Conservation (phyloP, 2,113 vertebrate genomes). For the Phrynosoma blainvillii region DNA sequence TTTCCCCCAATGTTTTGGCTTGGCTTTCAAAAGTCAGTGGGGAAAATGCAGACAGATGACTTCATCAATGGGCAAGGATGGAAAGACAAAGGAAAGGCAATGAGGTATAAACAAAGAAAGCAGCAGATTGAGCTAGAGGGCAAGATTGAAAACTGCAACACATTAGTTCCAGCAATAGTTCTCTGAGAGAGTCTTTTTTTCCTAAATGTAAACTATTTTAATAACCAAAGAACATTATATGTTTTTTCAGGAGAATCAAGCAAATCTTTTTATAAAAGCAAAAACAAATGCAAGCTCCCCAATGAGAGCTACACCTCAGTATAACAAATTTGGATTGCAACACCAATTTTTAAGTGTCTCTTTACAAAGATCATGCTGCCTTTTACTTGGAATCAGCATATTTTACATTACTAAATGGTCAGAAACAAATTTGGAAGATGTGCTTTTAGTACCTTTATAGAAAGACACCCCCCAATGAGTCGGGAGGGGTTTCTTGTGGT, state of each 20-base stretch:
- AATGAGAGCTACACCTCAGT: background rate
- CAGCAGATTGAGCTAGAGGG: slow-evolving; percentile 25
- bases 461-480: no score
- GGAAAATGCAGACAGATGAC: slow-evolving; percentile 33
- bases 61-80: slow-evolving; percentile 37
- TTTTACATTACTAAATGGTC: slow-evolving; percentile 17
- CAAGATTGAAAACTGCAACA: slow-evolving; percentile 10
- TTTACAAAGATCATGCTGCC: background rate
- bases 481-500: no score
- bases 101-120: slow-evolving; percentile 29
- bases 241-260: background rate
- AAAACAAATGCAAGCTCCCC: background rate
- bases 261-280: background rate
- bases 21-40: slow-evolving; percentile 9
- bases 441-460: background rate
- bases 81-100: slow-evolving; percentile 32
- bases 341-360: slow-evolving; percentile 3
- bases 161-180: slow-evolving; percentile 22
- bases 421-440: slow-evolving; percentile 4
- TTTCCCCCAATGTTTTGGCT: background rate
- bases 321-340: slow-evolving; percentile 3
- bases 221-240: slow-evolving; percentile 8
- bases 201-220: slow-evolving; percentile 24
- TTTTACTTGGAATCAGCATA: background rate
- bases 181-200: background rate